Conservation (phyloP, 1,140 invertebrate genomes). For the Drosophila rufa region DNA sequence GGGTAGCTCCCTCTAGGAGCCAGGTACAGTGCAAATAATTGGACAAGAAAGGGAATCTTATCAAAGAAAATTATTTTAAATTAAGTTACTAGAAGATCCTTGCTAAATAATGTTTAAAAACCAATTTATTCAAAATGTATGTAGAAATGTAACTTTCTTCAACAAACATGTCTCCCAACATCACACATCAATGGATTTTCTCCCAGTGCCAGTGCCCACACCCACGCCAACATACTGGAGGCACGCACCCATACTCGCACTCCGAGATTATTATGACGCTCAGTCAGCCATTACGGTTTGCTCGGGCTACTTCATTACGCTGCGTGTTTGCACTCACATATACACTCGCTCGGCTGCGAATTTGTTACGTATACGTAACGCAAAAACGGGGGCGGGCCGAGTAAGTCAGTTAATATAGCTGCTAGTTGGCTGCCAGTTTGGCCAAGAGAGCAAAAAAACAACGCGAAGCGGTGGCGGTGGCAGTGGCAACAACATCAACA, state of each 20-base stretch:
- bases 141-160: neutral
- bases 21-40: conserved; percentile 5
- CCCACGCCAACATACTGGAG: neutral
- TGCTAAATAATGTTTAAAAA: neutral
- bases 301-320: conserved; percentile 79
- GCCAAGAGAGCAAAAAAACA: conserved; percentile 52
- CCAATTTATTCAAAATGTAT: too few relatives aligned
- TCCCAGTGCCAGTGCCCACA: conserved; percentile 8
- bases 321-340: conserved; percentile 71
- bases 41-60: neutral
- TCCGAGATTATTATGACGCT: conserved; percentile 79
- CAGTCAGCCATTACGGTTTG: conserved; percentile 79
- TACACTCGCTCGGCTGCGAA: conserved; percentile 30
- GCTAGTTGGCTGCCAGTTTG: conserved; percentile 71
- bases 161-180: neutral
- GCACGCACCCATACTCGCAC: conserved; percentile 42
- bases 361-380: conserved; percentile 20
- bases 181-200: neutral
- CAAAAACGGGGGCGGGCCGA: conserved; percentile 50
- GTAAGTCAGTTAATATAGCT: conserved; percentile 82
- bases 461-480: conserved; percentile 7
- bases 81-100: neutral
- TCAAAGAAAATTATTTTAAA: neutral
- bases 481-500: conserved; percentile 47
- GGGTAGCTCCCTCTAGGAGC: conserved; percentile 49